Percentiles rank a stretch among this genome's conserved stretches.
Conservation (phyloP, 2,888 invertebrate species). For the Proisotoma minuta region DNA sequence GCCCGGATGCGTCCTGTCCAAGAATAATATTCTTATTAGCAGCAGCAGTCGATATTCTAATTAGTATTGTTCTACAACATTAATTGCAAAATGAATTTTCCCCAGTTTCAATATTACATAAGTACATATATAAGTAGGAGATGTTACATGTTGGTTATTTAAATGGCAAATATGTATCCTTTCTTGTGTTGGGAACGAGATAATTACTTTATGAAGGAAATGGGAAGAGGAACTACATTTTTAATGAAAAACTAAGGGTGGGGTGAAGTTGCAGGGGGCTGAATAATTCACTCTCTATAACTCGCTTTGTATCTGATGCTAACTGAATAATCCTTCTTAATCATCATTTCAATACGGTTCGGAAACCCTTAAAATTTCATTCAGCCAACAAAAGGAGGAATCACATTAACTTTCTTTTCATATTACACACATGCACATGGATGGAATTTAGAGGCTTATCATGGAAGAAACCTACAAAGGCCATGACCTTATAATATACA, state of each 20-base stretch:
- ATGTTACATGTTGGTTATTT: neutral
- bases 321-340: too few species aligned
- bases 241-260: slow-evolving; percentile 1
- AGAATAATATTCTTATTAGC: neutral
- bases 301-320: too few species aligned
- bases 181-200: neutral
- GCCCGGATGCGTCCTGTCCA: neutral
- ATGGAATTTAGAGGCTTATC: too few species aligned
- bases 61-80: neutral
- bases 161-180: neutral
- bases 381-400: too few species aligned
- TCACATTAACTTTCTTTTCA: too few species aligned
- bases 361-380: too few species aligned
- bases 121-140: neutral
- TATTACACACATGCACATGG: too few species aligned
- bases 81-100: slow-evolving; percentile 5
- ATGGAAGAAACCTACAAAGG: too few species aligned
- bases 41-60: neutral
- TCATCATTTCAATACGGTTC: too few species aligned
- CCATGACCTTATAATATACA: too few species aligned
- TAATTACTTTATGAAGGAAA: slow-evolving; percentile 2
- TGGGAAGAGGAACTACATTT: neutral
- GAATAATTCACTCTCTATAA: slow-evolving; percentile 3
- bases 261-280: neutral
- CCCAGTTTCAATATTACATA: neutral